These are phyloP conservation scores for Macroglossus sobrinus DNA, from an alignment of 2,113 vertebrate species.

Conservation along the genomic window DNA sequence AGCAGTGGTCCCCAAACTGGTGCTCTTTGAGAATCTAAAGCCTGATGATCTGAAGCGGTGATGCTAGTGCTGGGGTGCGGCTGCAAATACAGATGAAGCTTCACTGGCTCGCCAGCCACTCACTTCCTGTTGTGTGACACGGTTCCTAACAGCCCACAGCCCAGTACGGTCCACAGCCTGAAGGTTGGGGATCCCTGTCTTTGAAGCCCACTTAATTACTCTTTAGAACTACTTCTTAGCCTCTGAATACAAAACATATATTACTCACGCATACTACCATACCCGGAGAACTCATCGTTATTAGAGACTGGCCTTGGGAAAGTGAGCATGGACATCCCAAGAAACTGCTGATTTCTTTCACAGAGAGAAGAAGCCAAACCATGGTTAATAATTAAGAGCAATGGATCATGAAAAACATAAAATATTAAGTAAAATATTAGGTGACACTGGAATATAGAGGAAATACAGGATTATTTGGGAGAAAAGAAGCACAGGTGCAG, in stretches of 20 bases:
- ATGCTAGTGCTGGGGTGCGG: too few species aligned
- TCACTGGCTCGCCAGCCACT: too few species aligned
- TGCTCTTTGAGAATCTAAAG: too few species aligned
- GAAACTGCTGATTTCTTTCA: not conserved
- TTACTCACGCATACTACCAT: not conserved
- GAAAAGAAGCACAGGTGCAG: not conserved
- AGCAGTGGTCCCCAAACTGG: too few species aligned
- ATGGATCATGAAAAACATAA: not conserved
- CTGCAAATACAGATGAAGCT: too few species aligned
- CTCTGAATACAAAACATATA: not conserved
- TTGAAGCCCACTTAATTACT: not conserved
- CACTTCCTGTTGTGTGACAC: too few species aligned
- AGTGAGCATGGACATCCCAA: not conserved
- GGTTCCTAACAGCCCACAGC: too few species aligned
- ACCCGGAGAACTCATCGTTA: rapidly evolving
- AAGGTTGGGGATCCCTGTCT: too few species aligned
- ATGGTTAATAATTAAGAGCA: not conserved
- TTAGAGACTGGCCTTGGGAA: not conserved
- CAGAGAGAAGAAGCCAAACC: not conserved
- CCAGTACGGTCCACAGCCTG: too few species aligned
- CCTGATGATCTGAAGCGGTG: too few species aligned
- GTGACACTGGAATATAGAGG: not conserved
- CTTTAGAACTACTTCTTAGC: not conserved
- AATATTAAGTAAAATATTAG: not conserved
- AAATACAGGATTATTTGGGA: not conserved